phyloP scores from a whole-genome alignment of 2,113 vertebrate genomes.

The Leptodactylus fuscus region DNA sequence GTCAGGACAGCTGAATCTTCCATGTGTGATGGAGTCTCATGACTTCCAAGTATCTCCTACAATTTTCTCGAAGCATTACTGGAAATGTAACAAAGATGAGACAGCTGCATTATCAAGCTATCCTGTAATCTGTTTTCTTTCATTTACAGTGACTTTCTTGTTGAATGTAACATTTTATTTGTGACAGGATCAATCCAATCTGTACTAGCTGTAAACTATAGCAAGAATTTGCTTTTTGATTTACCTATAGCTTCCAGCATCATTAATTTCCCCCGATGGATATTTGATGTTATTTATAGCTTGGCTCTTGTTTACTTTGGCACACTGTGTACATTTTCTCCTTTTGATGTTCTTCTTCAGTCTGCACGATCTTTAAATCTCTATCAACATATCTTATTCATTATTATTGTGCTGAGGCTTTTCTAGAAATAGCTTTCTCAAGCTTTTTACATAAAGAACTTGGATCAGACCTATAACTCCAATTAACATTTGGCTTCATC shows the following conservation, averaged over 20 bases:
- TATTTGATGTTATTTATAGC: background rate
- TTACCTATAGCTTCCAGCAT: background rate
- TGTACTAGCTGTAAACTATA: background rate
- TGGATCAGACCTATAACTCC: slow-evolving; percentile 12
- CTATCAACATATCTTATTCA: background rate
- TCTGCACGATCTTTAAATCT: slow-evolving; percentile 5
- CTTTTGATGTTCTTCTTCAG: background rate
- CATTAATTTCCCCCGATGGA: background rate
- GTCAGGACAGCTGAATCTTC: too few species aligned
- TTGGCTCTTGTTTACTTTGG: background rate
- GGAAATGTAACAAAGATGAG: too few species aligned
- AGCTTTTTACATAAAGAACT: background rate
- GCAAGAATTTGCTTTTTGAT: background rate
- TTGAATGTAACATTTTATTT: background rate
- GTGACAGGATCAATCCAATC: background rate
- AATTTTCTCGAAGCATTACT: too few species aligned
- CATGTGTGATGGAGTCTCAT: too few species aligned
- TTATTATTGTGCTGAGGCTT: background rate
- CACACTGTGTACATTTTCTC: background rate
- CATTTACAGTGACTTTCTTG: background rate
- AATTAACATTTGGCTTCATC: slow-evolving; percentile 5
- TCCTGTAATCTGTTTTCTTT: background rate
- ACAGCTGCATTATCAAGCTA: too few species aligned
- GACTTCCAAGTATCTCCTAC: too few species aligned
- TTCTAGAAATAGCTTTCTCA: background rate